Evolutionary conservation across 92 coral and sea anemone species (phyloP).

Genomic region (Desmophyllum pertusum): DNA sequence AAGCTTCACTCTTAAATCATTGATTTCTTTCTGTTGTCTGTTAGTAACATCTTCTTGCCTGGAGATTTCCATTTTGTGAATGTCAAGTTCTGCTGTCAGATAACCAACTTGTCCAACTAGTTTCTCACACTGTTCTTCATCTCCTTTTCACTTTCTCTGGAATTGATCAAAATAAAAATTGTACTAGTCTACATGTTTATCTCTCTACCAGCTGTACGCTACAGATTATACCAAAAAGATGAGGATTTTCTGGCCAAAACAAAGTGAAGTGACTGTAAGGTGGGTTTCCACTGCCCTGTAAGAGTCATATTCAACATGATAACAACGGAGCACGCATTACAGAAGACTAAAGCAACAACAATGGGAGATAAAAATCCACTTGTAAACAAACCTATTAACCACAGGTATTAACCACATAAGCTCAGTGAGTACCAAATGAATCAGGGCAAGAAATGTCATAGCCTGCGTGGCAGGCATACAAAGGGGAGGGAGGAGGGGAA

Average conservation of each 20-base stretch:
- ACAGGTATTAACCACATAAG: not conserved
- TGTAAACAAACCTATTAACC: not conserved
- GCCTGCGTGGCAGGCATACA: no score
- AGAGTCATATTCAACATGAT: no score
- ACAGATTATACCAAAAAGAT: no score
- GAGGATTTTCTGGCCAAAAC: no score
- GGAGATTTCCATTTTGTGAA: slow-evolving; percentile 74
- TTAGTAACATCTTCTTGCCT: slow-evolving; percentile 68
- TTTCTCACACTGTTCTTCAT: slow-evolving; percentile 36
- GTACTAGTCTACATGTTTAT: not conserved
- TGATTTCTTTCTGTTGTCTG: slow-evolving; percentile 54
- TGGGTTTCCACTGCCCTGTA: no score
- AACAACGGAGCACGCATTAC: no score
- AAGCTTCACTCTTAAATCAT: slow-evolving; percentile 57
- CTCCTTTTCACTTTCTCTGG: slow-evolving; percentile 25
- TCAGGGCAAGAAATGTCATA: not conserved
- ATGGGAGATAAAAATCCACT: not conserved
- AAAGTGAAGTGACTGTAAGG: no score
- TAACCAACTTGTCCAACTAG: slow-evolving; percentile 35
- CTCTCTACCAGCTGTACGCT: not conserved
- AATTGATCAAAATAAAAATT: not conserved
- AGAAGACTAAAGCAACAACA: no score
- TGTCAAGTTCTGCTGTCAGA: slow-evolving; percentile 68
- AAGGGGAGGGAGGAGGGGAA: no score
- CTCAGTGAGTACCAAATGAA: not conserved